Conservation (phyloP, 2,888 invertebrate species). For the Ophonus ardosiacus region DNA sequence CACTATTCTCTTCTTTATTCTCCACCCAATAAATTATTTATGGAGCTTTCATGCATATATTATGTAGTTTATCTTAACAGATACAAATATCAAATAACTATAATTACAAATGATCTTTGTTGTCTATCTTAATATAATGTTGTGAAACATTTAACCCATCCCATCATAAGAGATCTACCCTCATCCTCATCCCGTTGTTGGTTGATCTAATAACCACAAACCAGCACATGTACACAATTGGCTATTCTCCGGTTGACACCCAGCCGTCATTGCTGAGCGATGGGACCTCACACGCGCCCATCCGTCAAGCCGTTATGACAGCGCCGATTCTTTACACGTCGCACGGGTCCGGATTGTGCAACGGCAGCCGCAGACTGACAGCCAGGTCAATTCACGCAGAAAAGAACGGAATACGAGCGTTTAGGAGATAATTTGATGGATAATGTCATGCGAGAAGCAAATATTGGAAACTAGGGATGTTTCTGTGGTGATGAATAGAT, state of each 20-base stretch:
- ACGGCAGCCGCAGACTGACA: slow-evolving; percentile 1
- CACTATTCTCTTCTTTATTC: too few species aligned
- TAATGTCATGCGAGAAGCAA: not conserved
- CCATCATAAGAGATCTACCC: not conserved
- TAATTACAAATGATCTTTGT: too few species aligned
- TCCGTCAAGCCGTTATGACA: slow-evolving; percentile 36
- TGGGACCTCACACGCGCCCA: slow-evolving; percentile 26
- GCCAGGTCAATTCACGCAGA: slow-evolving; percentile 1
- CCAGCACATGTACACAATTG: not conserved
- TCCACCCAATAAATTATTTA: too few species aligned
- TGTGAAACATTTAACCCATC: not conserved
- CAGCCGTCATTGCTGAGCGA: slow-evolving; percentile 19
- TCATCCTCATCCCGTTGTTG: not conserved
- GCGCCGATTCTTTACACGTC: slow-evolving; percentile 36
- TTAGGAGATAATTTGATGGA: slow-evolving; percentile 44
- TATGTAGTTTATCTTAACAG: too few species aligned
- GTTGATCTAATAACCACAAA: slow-evolving; percentile 18
- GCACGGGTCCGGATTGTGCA: slow-evolving; percentile 29
- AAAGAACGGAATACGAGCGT: not conserved
- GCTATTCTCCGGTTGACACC: slow-evolving; percentile 8
- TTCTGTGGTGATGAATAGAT: too few species aligned
- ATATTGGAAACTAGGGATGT: too few species aligned
- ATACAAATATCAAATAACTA: too few species aligned
- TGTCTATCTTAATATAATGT: not conserved
- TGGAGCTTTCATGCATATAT: too few species aligned